Evolutionary conservation across 1,140 invertebrate genomes (phyloP).

Genomic region (Lepidotrigona ventralis): DNA sequence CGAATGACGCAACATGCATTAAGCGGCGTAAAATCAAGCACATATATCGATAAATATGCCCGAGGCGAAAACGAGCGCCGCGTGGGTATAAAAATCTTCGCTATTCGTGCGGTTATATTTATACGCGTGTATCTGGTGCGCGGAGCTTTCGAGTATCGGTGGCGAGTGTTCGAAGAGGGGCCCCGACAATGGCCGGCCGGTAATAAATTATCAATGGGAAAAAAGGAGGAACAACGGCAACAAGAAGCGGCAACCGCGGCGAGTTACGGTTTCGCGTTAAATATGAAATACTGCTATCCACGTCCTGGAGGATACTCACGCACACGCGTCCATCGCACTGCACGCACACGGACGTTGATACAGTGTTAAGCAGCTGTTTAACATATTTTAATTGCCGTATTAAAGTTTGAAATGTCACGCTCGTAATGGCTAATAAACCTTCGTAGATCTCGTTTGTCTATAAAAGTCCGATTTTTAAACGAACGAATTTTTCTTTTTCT

Average conservation of each 20-base stretch:
- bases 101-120: conserved; percentile 17
- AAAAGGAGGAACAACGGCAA: conserved; percentile 59
- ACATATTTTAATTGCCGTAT: conserved; percentile 73
- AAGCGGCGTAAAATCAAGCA: neutral
- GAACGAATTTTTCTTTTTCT: neutral
- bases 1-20: no score
- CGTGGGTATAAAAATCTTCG: neutral
- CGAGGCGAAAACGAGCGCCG: neutral
- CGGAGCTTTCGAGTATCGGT: conserved; percentile 6
- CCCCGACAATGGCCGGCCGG: conserved; percentile 44
- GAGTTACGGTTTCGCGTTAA: conserved; percentile 74
- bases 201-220: conserved; percentile 71
- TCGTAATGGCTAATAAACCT: conserved; percentile 33
- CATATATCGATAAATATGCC: neutral
- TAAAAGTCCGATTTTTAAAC: conserved; percentile 2
- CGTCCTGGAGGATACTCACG: conserved; percentile 19
- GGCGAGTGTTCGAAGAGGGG: conserved; percentile 24
- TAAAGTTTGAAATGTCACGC: conserved; percentile 64
- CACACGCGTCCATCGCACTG: neutral
- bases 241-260: conserved; percentile 62
- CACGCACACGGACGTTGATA: conserved; percentile 1
- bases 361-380: conserved; percentile 72
- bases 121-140: conserved; percentile 18
- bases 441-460: conserved; percentile 33
- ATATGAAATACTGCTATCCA: conserved; percentile 71